A percentile compares a stretch with the other conserved stretches of the same genome.
Evolutionary conservation across 2,113 vertebrate species (phyloP).

Genomic region (Silurus asotus): DNA sequence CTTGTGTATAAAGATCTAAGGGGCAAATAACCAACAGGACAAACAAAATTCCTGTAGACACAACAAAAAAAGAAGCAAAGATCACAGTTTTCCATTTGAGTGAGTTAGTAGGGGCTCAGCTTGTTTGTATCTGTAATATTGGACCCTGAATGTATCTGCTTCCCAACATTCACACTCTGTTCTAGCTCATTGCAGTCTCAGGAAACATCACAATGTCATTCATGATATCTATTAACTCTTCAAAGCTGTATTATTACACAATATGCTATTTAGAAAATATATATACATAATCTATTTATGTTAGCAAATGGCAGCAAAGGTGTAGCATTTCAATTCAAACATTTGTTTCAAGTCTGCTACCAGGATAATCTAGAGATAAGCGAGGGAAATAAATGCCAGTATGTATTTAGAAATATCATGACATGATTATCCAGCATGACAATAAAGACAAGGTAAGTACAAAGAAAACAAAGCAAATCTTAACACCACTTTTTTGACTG

Average conservation of each 20-base stretch:
- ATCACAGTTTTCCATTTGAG: constrained; percentile 52
- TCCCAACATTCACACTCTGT: constrained; percentile 25
- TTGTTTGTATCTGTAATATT: constrained; percentile 9
- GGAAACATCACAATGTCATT: constrained; percentile 31
- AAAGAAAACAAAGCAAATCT: background rate
- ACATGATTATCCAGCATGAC: constrained; percentile 27
- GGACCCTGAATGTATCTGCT: constrained; percentile 17
- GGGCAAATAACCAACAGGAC: constrained; percentile 33
- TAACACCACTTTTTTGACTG: background rate
- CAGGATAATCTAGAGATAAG: constrained; percentile 10
- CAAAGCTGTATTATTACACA: constrained; percentile 20
- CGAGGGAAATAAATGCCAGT: background rate
- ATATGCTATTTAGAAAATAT: constrained; percentile 43
- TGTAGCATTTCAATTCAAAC: constrained; percentile 6
- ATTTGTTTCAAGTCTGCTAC: constrained; percentile 3
- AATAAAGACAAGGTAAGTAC: constrained; percentile 9
- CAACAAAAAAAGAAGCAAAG: constrained; percentile 24
- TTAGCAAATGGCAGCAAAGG: constrained; percentile 39
- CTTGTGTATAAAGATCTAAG: constrained; percentile 18
- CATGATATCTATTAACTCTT: constrained; percentile 47
- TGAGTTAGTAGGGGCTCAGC: constrained; percentile 33
- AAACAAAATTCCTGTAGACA: background rate
- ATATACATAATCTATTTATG: constrained; percentile 35
- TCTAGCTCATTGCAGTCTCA: constrained; percentile 18
- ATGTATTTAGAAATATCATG: constrained; percentile 23